These are phyloP conservation scores for Dunckerocampus dactyliophorus DNA, from an alignment of 2,113 vertebrate genomes.

Conservation along the genomic window DNA sequence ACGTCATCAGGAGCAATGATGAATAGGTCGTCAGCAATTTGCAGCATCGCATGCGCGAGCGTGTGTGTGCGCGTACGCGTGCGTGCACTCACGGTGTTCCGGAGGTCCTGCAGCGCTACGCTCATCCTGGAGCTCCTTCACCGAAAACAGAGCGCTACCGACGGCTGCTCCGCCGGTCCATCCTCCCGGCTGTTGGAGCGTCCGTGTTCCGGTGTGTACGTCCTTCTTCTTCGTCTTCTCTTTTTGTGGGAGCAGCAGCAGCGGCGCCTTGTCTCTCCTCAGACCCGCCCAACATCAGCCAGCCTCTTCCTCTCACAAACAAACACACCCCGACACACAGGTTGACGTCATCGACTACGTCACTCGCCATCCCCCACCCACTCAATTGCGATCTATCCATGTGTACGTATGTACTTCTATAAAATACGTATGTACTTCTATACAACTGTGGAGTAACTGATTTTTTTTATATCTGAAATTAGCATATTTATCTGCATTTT, in stretches of 20 bases:
- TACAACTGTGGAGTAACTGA: too few relatives aligned
- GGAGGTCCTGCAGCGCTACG: slow-evolving; percentile 68
- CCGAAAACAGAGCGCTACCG: slow-evolving; percentile 54
- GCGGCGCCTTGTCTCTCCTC: slow-evolving; percentile 28
- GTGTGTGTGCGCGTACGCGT: slow-evolving; percentile 12
- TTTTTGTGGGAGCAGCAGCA: slow-evolving; percentile 12
- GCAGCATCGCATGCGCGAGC: background rate
- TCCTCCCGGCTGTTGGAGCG: slow-evolving; percentile 31
- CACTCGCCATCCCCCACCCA: slow-evolving; percentile 23
- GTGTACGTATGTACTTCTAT: too few relatives aligned
- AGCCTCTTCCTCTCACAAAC: slow-evolving; percentile 64
- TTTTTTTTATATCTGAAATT: too few relatives aligned
- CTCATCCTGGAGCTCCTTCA: slow-evolving; percentile 63
- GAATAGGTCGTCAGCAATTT: background rate
- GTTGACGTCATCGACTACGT: slow-evolving; percentile 53
- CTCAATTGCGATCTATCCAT: background rate
- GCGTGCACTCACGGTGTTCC: slow-evolving; percentile 59
- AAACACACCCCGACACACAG: slow-evolving; percentile 56
- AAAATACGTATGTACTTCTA: too few relatives aligned
- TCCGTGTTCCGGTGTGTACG: background rate
- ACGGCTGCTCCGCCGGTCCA: slow-evolving; percentile 45
- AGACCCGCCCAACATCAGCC: slow-evolving; percentile 55
- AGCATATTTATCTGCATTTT: too few relatives aligned
- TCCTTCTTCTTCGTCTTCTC: background rate
- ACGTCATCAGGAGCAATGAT: background rate